A percentile compares a stretch with the other conserved stretches of the same genome.
Evolutionary conservation across 1,140 invertebrate species (phyloP).

Genomic region (Palaemon carinicauda): DNA sequence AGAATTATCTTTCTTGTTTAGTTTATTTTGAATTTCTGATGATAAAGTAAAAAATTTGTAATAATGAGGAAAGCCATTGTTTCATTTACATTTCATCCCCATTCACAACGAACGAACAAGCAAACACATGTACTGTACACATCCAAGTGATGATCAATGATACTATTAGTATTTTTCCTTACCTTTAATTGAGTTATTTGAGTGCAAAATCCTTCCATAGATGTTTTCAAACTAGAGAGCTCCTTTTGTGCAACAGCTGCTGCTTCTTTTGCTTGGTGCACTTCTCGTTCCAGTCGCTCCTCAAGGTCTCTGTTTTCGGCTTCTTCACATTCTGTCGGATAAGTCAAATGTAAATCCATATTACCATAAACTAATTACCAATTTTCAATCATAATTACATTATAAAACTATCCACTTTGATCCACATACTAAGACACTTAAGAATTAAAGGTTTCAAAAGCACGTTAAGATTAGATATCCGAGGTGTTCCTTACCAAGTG

Average conservation of each 20-base stretch:
- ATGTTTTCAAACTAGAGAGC: background rate
- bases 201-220: conserved; percentile 45
- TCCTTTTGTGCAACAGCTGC: conserved; percentile 15
- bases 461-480: background rate
- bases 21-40: too few species aligned
- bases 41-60: too few species aligned
- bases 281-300: conserved; percentile 35
- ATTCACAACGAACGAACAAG: too few species aligned
- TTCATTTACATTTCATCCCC: too few species aligned
- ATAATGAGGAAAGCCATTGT: too few species aligned
- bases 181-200: conserved; percentile 53
- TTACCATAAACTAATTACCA: background rate
- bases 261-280: background rate
- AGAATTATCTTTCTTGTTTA: too few species aligned
- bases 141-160: too few species aligned
- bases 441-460: too few species aligned
- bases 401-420: too few species aligned
- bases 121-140: too few species aligned
- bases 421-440: background rate
- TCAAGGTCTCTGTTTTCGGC: conserved; percentile 46
- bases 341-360: background rate
- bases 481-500: conserved; percentile 20
- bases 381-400: too few species aligned
- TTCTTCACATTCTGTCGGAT: conserved; percentile 40
- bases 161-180: background rate